Conservation (phyloP, 2,888 invertebrate species). For the Cryptophagus acutangulus region DNA sequence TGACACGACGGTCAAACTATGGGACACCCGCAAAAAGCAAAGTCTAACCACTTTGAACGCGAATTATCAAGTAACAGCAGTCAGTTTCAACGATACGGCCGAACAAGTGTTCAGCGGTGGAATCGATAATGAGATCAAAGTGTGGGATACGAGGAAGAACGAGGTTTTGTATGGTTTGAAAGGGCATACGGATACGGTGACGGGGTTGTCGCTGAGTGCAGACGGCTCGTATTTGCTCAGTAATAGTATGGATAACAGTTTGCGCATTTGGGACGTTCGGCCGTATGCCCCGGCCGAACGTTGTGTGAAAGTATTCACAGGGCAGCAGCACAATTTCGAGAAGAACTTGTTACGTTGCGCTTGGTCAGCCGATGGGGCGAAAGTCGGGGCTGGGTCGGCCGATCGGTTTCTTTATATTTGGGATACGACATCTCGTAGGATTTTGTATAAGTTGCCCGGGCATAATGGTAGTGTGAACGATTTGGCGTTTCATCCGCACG, state of each 20-base stretch:
- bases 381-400: conserved; percentile 87
- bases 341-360: conserved; percentile 90
- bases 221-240: conserved; percentile 88
- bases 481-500: conserved; percentile 89
- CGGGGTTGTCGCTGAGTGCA: conserved; percentile 77
- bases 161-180: conserved; percentile 76
- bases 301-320: conserved; percentile 74
- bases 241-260: conserved; percentile 94
- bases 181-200: conserved; percentile 95
- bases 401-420: conserved; percentile 95
- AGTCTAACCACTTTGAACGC: conserved; percentile 68
- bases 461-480: conserved; percentile 98
- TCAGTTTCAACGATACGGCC: conserved; percentile 91
- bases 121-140: conserved; percentile 95
- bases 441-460: conserved; percentile 94
- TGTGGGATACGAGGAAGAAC: conserved; percentile 91
- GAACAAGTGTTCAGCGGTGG: conserved; percentile 94
- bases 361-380: conserved; percentile 91
- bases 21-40: conserved; percentile 88
- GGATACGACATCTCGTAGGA: conserved; percentile 89
- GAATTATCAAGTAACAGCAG: conserved; percentile 74
- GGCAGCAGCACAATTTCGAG: conserved; percentile 97
- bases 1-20: conserved; percentile 86
- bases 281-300: conserved; percentile 91
- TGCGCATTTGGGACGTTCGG: conserved; percentile 94